Conservation (phyloP, 2,888 invertebrate species). For the Cactoblastis cactorum region DNA sequence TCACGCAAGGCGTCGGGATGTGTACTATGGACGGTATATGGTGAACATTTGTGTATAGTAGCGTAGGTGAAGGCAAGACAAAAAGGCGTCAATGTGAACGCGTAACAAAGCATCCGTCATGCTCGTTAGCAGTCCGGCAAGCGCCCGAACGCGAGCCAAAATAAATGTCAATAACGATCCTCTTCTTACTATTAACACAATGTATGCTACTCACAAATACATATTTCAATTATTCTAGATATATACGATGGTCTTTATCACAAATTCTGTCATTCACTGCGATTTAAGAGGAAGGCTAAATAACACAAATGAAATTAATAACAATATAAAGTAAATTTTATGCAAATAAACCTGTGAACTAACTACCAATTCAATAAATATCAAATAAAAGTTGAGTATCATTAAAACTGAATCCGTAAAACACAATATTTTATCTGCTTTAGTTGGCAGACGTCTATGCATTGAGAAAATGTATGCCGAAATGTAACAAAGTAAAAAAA, state of each 20-base stretch:
- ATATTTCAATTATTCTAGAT: slow-evolving; percentile 10
- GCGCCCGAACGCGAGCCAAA: slow-evolving; percentile 43
- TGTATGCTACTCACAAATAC: slow-evolving; percentile 4
- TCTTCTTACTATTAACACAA: slow-evolving; percentile 29
- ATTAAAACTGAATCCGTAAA: no score
- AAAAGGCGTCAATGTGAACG: slow-evolving; percentile 46
- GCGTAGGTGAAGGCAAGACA: slow-evolving; percentile 46
- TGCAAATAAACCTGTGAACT: not conserved
- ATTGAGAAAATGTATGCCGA: not conserved
- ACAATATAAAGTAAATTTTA: not conserved
- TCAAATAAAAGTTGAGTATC: no score
- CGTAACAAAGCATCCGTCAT: slow-evolving; percentile 44
- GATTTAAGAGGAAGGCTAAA: not conserved
- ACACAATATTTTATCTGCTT: no score
- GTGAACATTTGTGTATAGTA: slow-evolving; percentile 33
- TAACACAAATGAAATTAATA: slow-evolving; percentile 6
- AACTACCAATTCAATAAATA: no score
- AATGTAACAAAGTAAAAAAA: no score
- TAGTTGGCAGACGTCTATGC: no score
- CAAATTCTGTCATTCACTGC: not conserved
- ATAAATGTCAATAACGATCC: slow-evolving; percentile 48
- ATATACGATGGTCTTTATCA: not conserved
- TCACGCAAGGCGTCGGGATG: slow-evolving; percentile 30
- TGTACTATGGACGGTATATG: slow-evolving; percentile 27
- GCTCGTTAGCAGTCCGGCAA: slow-evolving; percentile 37